Evolutionary conservation across 2,797 vertebrate species (phyloP).

Genomic region (Aselliscus stoliczkanus): DNA sequence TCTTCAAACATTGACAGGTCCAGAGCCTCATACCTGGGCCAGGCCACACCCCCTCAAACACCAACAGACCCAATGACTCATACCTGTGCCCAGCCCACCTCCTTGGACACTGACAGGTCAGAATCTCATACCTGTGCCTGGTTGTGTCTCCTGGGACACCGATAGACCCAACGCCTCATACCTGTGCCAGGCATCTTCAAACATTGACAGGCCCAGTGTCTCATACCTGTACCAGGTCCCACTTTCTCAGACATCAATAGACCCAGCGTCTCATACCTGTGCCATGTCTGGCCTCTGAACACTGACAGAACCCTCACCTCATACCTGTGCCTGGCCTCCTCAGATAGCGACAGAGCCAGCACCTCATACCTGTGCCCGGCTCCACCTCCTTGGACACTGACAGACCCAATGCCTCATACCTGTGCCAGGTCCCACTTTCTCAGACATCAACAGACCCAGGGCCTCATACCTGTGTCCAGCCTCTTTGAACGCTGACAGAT

Average conservation of each 20-base stretch:
- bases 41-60: too few relatives aligned
- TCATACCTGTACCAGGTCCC: rapidly evolving
- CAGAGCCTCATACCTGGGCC: not conserved
- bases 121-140: too few relatives aligned
- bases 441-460: not conserved
- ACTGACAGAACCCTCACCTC: not conserved
- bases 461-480: not conserved
- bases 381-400: not conserved
- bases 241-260: rapidly evolving
- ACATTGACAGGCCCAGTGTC: rapidly evolving
- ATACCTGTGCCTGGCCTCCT: not conserved
- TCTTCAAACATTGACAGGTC: too few relatives aligned
- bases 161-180: too few relatives aligned
- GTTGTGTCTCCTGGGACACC: too few relatives aligned
- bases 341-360: not conserved
- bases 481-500: too few relatives aligned
- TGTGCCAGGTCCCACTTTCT: not conserved
- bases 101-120: too few relatives aligned
- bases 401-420: not conserved
- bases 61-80: too few relatives aligned
- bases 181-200: too few relatives aligned
- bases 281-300: not conserved
- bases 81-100: too few relatives aligned
- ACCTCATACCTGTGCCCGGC: not conserved
- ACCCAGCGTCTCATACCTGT: not conserved